phyloP scores from a whole-genome alignment of 2,797 vertebrate genomes.

The Gymnoscopelus braueri region DNA sequence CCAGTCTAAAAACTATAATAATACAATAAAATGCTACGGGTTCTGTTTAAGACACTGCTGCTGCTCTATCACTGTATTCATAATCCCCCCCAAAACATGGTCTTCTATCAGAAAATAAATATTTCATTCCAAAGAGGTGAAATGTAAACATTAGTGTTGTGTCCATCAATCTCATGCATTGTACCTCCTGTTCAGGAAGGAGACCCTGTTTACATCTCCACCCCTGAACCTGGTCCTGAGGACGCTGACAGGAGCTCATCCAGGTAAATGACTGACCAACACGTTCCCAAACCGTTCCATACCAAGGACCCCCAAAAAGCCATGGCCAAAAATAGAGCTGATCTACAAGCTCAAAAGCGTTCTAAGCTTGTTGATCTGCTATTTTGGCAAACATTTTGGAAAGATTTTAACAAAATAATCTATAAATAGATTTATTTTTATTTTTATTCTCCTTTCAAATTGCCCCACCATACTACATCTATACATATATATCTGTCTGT shows the following conservation, averaged over 20 bases:
- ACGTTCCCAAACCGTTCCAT: too few species aligned
- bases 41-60: too few species aligned
- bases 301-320: too few species aligned
- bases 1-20: too few species aligned
- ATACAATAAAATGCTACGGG: background rate
- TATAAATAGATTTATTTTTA: too few species aligned
- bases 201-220: conserved; percentile 79
- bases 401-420: too few species aligned
- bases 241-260: conserved; percentile 72
- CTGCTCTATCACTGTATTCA: background rate
- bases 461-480: background rate
- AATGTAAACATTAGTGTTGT: background rate
- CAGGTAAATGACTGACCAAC: conserved; percentile 54
- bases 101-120: too few species aligned
- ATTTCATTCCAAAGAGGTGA: background rate
- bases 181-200: conserved; percentile 68
- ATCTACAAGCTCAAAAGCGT: background rate
- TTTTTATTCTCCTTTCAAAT: too few species aligned
- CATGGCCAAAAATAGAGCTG: background rate
- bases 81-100: background rate
- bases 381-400: too few species aligned
- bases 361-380: too few species aligned
- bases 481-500: too few species aligned
- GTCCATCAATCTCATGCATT: background rate
- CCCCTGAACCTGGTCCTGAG: conserved; percentile 64